Conservation (phyloP, 2,113 vertebrate genomes). For the Nannobrachium achirus region DNA sequence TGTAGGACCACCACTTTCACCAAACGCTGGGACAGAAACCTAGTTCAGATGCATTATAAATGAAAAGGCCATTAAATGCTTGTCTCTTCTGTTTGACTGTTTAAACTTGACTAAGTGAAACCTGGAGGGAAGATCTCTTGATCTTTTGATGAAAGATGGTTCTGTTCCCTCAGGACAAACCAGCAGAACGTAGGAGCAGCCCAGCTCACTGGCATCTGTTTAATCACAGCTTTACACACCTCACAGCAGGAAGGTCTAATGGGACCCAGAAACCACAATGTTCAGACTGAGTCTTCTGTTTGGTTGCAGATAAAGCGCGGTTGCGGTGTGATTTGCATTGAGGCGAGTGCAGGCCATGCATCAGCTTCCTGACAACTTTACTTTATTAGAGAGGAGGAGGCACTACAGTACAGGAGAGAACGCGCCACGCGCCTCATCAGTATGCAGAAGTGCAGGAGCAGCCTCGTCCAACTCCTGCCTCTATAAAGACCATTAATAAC, state of each 20-base stretch:
- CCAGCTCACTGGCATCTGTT: slow-evolving; percentile 28
- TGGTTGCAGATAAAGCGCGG: slow-evolving; percentile 59
- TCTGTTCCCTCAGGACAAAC: slow-evolving; percentile 32
- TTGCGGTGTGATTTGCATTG: slow-evolving; percentile 61
- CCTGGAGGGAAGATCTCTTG: slow-evolving; percentile 19
- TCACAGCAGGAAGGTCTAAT: slow-evolving; percentile 22
- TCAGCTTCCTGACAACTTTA: slow-evolving; percentile 69
- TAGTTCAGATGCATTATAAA: too few relatives aligned
- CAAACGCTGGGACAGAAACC: too few relatives aligned
- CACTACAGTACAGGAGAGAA: not conserved
- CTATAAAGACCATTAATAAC: slow-evolving; percentile 57
- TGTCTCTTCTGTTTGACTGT: too few relatives aligned
- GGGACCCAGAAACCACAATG: slow-evolving; percentile 42
- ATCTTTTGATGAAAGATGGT: slow-evolving; percentile 17
- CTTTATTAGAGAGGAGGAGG: slow-evolving; percentile 18
- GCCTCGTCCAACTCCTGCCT: slow-evolving; percentile 32
- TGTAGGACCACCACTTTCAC: too few relatives aligned
- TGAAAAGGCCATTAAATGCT: too few relatives aligned
- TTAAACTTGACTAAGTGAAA: slow-evolving; percentile 21
- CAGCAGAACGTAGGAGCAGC: slow-evolving; percentile 32
- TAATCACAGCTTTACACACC: slow-evolving; percentile 51
- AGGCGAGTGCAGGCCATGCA: slow-evolving; percentile 50
- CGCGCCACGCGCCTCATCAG: slow-evolving; percentile 54
- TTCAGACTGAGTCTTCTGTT: slow-evolving; percentile 53
- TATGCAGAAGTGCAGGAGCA: slow-evolving; percentile 38